phyloP scores from a whole-genome alignment of 2,113 vertebrate species.

The Maccullochella peelii region DNA sequence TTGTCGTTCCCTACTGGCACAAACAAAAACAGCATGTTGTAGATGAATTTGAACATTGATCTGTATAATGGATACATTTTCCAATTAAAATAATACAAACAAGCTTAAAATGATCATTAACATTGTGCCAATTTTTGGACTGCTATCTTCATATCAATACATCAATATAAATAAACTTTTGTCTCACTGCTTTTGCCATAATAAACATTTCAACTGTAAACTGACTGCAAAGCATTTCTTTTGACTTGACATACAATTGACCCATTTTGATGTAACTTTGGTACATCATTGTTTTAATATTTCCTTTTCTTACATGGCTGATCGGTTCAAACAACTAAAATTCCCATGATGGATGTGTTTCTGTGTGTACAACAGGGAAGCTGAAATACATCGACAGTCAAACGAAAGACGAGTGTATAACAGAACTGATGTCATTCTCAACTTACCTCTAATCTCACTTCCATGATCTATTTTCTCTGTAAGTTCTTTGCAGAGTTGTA shows the following conservation, averaged over 20 bases:
- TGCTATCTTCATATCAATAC: not conserved
- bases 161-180: not conserved
- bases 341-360: not conserved
- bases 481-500: conserved; percentile 93
- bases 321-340: not conserved
- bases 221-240: not conserved
- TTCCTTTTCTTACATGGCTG: not conserved
- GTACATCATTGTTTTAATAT: not conserved
- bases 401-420: not conserved
- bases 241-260: not conserved
- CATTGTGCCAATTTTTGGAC: not conserved
- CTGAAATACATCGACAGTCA: not conserved
- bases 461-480: conserved; percentile 91
- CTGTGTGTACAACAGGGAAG: not conserved
- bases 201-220: not conserved
- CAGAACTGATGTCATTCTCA: not conserved
- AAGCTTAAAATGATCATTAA: not conserved
- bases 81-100: not conserved
- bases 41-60: not conserved
- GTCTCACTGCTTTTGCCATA: not conserved
- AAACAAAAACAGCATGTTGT: not conserved
- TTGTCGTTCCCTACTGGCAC: not conserved
- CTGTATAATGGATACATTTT: not conserved
- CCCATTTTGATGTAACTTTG: not conserved
- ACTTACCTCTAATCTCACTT: conserved; percentile 90